These are phyloP conservation scores for Drosophila gaucha DNA, from an alignment of 2,888 invertebrate genomes.

Conservation along the genomic window DNA sequence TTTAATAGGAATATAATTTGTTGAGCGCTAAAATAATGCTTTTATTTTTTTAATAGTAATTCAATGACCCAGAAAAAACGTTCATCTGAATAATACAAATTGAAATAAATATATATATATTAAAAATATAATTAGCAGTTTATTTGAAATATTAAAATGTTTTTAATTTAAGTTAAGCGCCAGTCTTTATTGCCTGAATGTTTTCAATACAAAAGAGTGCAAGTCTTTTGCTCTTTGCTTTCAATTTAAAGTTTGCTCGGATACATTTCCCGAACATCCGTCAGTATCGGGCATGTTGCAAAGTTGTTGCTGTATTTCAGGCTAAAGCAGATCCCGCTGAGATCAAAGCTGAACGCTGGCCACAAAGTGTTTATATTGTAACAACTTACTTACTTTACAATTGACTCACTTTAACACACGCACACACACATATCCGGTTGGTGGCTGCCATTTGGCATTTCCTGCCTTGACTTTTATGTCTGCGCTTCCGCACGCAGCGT, in stretches of 20 bases:
- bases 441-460: constrained; percentile 39
- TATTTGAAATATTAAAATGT: not conserved
- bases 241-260: not conserved
- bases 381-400: constrained; percentile 43
- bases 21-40: not conserved
- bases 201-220: not conserved
- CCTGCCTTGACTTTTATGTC: constrained; percentile 64
- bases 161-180: no score
- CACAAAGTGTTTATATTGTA: constrained; percentile 70
- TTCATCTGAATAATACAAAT: not conserved
- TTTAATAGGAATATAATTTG: not conserved
- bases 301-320: constrained; percentile 1
- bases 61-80: not conserved
- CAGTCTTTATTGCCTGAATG: not conserved
- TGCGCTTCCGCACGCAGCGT: constrained; percentile 43
- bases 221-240: not conserved
- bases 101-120: not conserved
- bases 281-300: not conserved
- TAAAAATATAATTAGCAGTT: no score
- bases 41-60: not conserved
- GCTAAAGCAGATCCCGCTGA: not conserved
- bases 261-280: not conserved
- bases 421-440: constrained; percentile 31
- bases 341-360: constrained; percentile 21
- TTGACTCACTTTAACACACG: constrained; percentile 5